These are phyloP conservation scores for Cryptoleucopteryx plumbea DNA, from an alignment of 2,113 vertebrate genomes.

Conservation along the genomic window DNA sequence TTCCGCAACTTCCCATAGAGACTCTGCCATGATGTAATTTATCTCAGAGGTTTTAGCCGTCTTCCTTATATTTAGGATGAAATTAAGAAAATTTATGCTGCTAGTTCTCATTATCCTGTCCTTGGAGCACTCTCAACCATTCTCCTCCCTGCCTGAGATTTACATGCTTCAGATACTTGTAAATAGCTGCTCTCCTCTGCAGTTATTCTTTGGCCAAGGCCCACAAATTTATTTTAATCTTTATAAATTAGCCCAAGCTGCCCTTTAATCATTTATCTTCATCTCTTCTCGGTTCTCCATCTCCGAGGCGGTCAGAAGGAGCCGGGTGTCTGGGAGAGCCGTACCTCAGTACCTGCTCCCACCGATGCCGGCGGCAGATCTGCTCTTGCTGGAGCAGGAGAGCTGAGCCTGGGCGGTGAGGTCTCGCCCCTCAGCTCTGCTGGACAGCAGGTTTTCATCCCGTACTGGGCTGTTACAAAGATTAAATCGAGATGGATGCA, in stretches of 20 bases:
- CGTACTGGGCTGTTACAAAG: not conserved
- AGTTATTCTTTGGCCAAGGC: slow-evolving; percentile 30
- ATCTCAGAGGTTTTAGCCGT: not conserved
- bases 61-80: slow-evolving; percentile 43
- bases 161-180: slow-evolving; percentile 51
- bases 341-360: not conserved
- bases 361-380: not conserved
- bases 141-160: slow-evolving; percentile 30
- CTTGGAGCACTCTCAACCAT: slow-evolving; percentile 34
- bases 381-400: not conserved
- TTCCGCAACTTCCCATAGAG: slow-evolving; percentile 27
- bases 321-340: not conserved
- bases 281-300: not conserved
- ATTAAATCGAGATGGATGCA: not conserved
- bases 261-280: slow-evolving; percentile 17
- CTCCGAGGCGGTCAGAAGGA: not conserved
- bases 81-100: slow-evolving; percentile 58
- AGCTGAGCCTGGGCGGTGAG: not conserved
- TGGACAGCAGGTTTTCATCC: not conserved
- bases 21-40: slow-evolving; percentile 12
- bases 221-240: slow-evolving; percentile 49
- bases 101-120: slow-evolving; percentile 41
- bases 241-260: slow-evolving; percentile 34
- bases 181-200: slow-evolving; percentile 28
- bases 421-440: not conserved